Base-by-base conservation (phyloP, 2,113 vertebrate genomes). In the Campylomormyrus numenius region DNA sequence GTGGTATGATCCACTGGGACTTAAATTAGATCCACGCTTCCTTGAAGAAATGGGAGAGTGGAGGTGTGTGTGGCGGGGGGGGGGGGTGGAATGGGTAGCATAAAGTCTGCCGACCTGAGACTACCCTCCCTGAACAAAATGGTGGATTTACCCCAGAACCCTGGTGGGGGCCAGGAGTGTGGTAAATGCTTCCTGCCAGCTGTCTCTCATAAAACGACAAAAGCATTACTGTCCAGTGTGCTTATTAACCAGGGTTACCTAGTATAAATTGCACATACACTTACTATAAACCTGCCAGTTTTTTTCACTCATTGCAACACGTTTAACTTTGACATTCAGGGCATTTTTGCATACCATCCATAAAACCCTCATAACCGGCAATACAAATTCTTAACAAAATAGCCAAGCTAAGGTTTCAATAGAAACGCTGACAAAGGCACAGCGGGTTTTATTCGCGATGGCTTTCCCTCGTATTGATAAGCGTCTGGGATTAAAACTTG, bases 11-110 rank as follows among this genome's bases (percentile, higher is more conserved):
- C 93, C 94, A 94, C 77, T 90, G 31, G 90, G 90, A 91, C 92
- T 92, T 92, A 94, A 95, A 95, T 96, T 95, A 94, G 93, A 95
- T 94, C 94, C 93, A 93, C 91, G 91, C 94, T 94, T 94, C 92
- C 93, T 94, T 94, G 80, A 46, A 42, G 17, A 77, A 77, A 39
- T 2, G 27, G 70, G 31, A 19, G 31, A 77, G 31, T 19, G 70
- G 35, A 7, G 70, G 35, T 77, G 35, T 0, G 13, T 4, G 62
- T 11, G 58, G 58, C 24, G 2, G 2, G 53, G 1, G 6, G 24
- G 2, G 24, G 93, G n/a, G 24, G 62, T 31, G n/a, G n/a, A 21
- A 19, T 53, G 52, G 17, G 31, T 88, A 74, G 93, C 91, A 94
- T 92, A 88, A 92, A 95, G 94, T 91, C 90, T 85, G 91, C 95